phyloP scores from a whole-genome alignment of 2,797 vertebrate genomes.

The Carcharodon carcharias region DNA sequence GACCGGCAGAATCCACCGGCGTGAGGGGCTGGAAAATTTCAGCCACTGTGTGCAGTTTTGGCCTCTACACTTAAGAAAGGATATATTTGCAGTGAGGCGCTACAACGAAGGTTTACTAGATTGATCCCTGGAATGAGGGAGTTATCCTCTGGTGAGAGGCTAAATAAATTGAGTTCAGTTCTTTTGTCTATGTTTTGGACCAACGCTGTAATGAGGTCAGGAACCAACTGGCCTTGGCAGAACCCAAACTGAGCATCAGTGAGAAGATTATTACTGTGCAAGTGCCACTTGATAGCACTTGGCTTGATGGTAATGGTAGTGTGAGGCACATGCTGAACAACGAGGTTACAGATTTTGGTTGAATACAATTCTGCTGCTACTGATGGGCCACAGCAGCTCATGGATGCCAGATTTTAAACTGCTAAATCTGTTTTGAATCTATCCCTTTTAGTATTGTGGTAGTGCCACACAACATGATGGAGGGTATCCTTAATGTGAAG shows the following conservation, averaged over 20 bases:
- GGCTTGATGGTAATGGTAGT: not conserved
- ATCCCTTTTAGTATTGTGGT: not conserved
- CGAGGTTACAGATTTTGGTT: not conserved
- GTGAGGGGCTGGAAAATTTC: too few species aligned
- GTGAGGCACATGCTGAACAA: not conserved
- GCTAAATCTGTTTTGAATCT: not conserved
- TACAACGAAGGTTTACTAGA: too few species aligned
- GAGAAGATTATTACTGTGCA: not conserved
- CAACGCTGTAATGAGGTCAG: not conserved
- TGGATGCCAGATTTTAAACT: not conserved
- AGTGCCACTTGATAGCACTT: not conserved
- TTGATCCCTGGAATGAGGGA: too few species aligned
- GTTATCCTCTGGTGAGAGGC: too few species aligned
- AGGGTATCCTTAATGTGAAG: too few species aligned
- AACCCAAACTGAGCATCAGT: not conserved
- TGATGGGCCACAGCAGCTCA: not conserved
- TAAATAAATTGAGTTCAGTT: not conserved
- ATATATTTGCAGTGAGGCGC: too few species aligned
- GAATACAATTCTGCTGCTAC: not conserved
- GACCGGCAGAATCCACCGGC: too few species aligned
- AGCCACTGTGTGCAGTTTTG: too few species aligned
- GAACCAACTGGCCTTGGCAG: not conserved
- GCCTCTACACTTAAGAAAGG: too few species aligned
- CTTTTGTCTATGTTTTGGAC: not conserved
- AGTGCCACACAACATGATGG: too few species aligned